Evolutionary conservation across 2,113 vertebrate genomes (phyloP), one percentile per base, ranked within the genome.

Genomic region (Anser brachyrhynchus): DNA sequence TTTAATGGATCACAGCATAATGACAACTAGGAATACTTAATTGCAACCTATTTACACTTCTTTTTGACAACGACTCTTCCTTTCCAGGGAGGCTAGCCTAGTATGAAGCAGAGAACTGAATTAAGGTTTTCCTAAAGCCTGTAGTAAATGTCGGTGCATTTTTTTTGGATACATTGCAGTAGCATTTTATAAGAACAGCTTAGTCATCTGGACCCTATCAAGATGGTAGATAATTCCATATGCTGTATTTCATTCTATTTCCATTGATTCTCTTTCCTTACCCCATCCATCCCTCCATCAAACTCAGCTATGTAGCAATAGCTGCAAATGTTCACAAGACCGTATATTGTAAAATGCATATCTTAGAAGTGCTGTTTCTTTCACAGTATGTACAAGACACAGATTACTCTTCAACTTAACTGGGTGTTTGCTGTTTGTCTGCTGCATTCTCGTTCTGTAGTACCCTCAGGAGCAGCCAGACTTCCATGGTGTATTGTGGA

Each of bases 161-260:
- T 84, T 75, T 39, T 39, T 12, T 49, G 46, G 43, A 61, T 78
- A 55, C 25, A 35, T 22, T 74, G 43, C 65, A 78, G 81, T 44
- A 67, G 31, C 46, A 41, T 89, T 94, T 92, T 37, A 64, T 84
- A 87, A 79, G 46, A 81, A 83, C 52, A 87, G n/a, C 58, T 88
- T 79, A 54, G 75, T 93, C 89, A 89, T 84, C 37, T 91, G 87
- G 81, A 55, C 84, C 25, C 1, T 78, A 11, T 55, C 55, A 87
- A 77, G 64, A 61, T 52, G 44, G 75, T 52, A 46, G 62, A 79
- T 80, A 76, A 90, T 90, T 71, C 44, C 13, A 16, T 44, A 11
- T 2, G 3, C 69, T 81, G 51, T 62, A 73, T 54, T 77, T 91
- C 64, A 37, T 91, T 80, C 67, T 80, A 0, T 9, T 88, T 83